Evolutionary conservation across 2,113 vertebrate genomes (phyloP), one percentile per base, ranked within the genome.

Genomic region (Chaetura pelagica): DNA sequence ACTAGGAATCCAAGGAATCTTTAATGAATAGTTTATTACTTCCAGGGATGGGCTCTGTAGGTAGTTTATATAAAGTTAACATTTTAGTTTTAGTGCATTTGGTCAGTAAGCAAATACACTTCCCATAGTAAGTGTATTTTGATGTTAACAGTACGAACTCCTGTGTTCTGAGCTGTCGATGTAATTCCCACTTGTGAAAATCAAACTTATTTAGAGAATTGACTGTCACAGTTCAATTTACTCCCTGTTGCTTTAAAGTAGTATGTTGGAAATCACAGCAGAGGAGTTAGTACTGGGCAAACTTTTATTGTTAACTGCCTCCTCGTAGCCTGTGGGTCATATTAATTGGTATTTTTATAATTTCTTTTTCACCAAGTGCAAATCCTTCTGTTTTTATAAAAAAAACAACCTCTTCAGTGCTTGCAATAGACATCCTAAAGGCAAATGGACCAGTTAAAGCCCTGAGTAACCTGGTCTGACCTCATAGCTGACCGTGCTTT

Each of bases 1-100:
- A 94, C 67, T 21, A 52, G 61, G 81, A 90, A 67, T 69, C 72
- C 94, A 75, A 89, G 68, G 75, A 95, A 92, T 76, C 82, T 89
- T 85, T 95, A 96, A 79, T 3, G 1, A 83, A 85, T 66, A 54
- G 71, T 38, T 90, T 68, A 89, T 76, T 93, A 55, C 84, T 89
- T 91, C 89, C 80, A 82, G 90, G 77, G 71, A 49, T 91, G 63
- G 92, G 75, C 77, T 93, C 26, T 57, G 66, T 11, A 55, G 62
- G 81, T 75, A 67, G 75, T 64, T 91, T 84, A 80, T 71, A 15
- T 63, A 68, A 94, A 84, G 73, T 42, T 38, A 83, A 51, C 22
- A 20, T 61, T 80, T 93, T 61, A 77, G 35, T 76, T 15, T 44
- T 64, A 8, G 30, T 40, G 20, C 87, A 21, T 76, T 79, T 73